Evolutionary conservation across 2,888 invertebrate genomes (phyloP).

Genomic region (Linyphia triangularis): DNA sequence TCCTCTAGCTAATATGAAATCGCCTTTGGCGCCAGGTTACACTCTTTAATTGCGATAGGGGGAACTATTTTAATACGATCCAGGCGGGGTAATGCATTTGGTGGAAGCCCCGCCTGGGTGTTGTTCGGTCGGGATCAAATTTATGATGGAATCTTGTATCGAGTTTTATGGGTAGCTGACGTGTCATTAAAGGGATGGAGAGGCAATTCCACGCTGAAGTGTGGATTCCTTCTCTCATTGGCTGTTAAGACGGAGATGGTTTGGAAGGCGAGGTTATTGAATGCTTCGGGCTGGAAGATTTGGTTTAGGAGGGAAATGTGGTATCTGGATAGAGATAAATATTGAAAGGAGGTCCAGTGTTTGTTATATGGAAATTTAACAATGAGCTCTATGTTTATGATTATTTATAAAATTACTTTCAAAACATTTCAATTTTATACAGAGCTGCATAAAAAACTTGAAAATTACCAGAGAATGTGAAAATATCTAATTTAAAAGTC

Average conservation of each 20-base stretch:
- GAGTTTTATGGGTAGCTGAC: conserved; percentile 65
- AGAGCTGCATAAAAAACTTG: too few relatives aligned
- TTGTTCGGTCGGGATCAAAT: conserved; percentile 40
- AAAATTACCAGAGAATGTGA: too few relatives aligned
- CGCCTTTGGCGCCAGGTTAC: conserved; percentile 46
- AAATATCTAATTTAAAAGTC: too few relatives aligned
- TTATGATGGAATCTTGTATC: conserved; percentile 67
- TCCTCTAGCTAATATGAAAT: conserved; percentile 65
- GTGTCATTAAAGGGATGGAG: conserved; percentile 42
- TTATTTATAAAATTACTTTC: too few relatives aligned
- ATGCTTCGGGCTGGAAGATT: background rate
- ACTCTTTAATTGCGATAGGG: conserved; percentile 56
- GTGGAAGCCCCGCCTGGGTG: conserved; percentile 12
- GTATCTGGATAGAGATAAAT: background rate
- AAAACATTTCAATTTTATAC: too few relatives aligned
- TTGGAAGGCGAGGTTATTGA: background rate
- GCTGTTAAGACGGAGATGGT: background rate
- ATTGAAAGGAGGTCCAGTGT: background rate
- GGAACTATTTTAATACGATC: conserved; percentile 62
- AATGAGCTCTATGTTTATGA: too few relatives aligned
- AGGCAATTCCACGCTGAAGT: conserved; percentile 26
- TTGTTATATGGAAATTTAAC: background rate
- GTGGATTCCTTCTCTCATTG: conserved; percentile 6
- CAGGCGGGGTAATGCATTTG: background rate
- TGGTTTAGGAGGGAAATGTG: background rate